Conservation (phyloP, 2,113 vertebrate genomes). For the Sinocyclocheilus maitianheensis region DNA sequence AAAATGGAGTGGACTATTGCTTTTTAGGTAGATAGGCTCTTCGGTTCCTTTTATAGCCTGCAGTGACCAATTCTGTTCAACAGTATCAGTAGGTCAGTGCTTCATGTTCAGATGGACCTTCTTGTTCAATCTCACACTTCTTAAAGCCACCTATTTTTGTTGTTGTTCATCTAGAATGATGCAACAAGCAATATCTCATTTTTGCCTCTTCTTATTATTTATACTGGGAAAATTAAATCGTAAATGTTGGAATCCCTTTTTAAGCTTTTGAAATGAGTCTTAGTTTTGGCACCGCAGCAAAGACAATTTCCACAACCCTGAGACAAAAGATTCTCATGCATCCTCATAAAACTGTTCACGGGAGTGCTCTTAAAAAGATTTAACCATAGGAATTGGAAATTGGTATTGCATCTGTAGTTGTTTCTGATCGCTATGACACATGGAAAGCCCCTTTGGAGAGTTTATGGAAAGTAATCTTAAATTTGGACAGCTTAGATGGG, state of each 20-base stretch:
- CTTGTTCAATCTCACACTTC: background rate
- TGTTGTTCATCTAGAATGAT: background rate
- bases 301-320: background rate
- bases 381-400: background rate
- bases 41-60: slow-evolving; percentile 21
- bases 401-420: background rate
- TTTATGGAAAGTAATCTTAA: background rate
- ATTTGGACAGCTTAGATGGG: background rate
- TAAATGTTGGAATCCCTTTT: background rate
- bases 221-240: background rate
- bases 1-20: slow-evolving; percentile 25
- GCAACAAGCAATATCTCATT: background rate
- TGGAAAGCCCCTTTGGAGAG: background rate
- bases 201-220: background rate
- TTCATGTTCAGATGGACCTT: background rate
- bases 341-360: background rate
- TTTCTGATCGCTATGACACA: no score
- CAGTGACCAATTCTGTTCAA: slow-evolving; percentile 1
- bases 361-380: background rate
- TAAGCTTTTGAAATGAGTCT: background rate
- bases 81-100: background rate
- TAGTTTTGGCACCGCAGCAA: slow-evolving; percentile 21
- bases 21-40: slow-evolving; percentile 6
- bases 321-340: background rate
- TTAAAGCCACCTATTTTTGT: no score